Conservation (phyloP, 2,888 invertebrate species). For the Notodonta dromedarius region DNA sequence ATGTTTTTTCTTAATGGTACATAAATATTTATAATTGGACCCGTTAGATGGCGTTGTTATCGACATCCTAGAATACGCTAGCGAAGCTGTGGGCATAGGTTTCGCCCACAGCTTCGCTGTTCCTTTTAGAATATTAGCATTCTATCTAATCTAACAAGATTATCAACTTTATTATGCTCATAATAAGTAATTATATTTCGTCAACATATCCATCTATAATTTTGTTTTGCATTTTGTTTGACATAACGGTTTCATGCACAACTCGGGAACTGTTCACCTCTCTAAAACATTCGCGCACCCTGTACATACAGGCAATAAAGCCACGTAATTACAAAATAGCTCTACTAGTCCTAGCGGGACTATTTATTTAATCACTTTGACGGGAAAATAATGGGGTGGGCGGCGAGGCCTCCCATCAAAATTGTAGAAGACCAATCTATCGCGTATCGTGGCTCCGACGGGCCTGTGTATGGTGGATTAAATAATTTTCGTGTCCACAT, state of each 20-base stretch:
- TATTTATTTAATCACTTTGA: conserved; percentile 84
- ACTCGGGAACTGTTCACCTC: conserved; percentile 45
- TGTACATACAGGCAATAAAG: conserved; percentile 70
- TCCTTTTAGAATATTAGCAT: no score
- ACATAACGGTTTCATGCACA: conserved; percentile 17
- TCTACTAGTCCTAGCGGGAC: conserved; percentile 67
- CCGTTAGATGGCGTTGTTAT: no score
- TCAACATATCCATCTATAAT: no score
- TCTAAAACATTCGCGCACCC: conserved; percentile 70
- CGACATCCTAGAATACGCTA: no score
- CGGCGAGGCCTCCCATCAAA: conserved; percentile 63
- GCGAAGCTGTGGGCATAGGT: no score
- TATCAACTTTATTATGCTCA: no score
- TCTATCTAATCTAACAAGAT: no score
- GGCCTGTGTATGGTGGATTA: conserved; percentile 32
- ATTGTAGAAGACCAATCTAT: conserved; percentile 68
- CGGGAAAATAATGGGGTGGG: conserved; percentile 76
- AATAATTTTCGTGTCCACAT: conserved; percentile 58
- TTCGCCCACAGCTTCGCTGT: no score
- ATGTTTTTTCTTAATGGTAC: no score
- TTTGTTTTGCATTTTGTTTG: not conserved
- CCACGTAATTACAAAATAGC: conserved; percentile 80
- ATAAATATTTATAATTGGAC: no score
- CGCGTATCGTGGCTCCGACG: conserved; percentile 58
- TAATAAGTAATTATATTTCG: no score